Evolutionary conservation across 2,113 vertebrate species (phyloP), one percentile per base, ranked within the genome.

Genomic region (Sceloporus tristichus): DNA sequence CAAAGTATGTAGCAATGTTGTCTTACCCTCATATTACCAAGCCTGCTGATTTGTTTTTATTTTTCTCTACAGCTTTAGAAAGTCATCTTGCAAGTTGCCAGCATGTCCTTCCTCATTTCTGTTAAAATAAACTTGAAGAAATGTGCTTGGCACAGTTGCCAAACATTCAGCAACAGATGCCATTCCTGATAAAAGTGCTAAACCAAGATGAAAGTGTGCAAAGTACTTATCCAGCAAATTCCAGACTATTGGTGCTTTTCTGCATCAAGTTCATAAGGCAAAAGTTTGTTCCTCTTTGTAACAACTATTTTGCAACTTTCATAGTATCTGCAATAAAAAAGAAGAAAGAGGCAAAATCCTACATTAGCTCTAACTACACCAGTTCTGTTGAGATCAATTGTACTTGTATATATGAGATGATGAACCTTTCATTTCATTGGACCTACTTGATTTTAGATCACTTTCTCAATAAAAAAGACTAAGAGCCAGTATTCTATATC

Each of bases 141-240:
- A 25, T 75, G 21, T 85, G 70, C 70, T 75, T 85, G 34, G 53
- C 71, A 85, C 21, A 16, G 10, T 85, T 40, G 54, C 21, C 75
- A 85, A 85, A n/a, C n/a, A n/a, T n/a, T n/a, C n/a, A n/a, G 48
- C 54, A 85, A 59, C 70, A 85, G 71, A 53, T 75, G 71, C 23
- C 68, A 38, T 85, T 75, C 53, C 62, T 84, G 82, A 56, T 29
- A 71, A 84, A 54, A 34, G n/a, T 75, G 53, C 83, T 48, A 85
- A 74, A 85, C 34, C 70, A 54, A 73, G 40, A 74, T 84, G 53
- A 34, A 84, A 73, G 56, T 85, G n/a, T 38, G 27, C 3, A 23
- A 85, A 59, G 48, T 74, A 74, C 11, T 56, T 85, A 59, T n/a
- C 70, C 83, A 59, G 19, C n/a, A 56, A 6, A 75, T 75, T 75